Percentiles rank a stretch among this genome's conserved stretches.
Evolutionary conservation across 2,113 vertebrate species (phyloP).

Genomic region (Brachirus orientalis): DNA sequence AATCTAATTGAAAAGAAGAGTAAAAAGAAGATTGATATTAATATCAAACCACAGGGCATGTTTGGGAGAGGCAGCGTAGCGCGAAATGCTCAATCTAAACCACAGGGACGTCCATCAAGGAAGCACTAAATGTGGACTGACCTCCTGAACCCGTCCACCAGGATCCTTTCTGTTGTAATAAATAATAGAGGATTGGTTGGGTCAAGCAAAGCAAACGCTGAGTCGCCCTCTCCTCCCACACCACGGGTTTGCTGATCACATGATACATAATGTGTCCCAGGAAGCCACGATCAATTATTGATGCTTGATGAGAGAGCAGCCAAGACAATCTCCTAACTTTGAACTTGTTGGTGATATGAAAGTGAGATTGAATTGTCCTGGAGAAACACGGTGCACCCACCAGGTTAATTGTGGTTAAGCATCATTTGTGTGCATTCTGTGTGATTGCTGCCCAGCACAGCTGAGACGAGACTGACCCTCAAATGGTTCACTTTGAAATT

Average conservation of each 20-base stretch:
- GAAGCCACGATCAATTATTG: conserved; percentile 82
- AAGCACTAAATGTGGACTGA: conserved; percentile 82
- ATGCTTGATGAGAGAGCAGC: conserved; percentile 75
- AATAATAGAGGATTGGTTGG: conserved; percentile 81
- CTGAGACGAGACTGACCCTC: conserved; percentile 74
- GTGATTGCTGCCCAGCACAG: conserved; percentile 63
- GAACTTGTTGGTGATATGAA: conserved; percentile 64
- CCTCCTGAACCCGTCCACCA: conserved; percentile 77
- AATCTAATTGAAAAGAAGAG: conserved; percentile 54
- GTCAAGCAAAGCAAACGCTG: conserved; percentile 70
- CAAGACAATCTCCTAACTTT: conserved; percentile 76
- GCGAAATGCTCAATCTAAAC: conserved; percentile 86
- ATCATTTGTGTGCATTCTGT: conserved; percentile 64
- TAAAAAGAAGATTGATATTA: conserved; percentile 83
- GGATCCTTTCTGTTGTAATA: conserved; percentile 75
- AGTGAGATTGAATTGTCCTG: conserved; percentile 74
- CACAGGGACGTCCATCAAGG: conserved; percentile 47
- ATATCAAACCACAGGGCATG: conserved; percentile 81
- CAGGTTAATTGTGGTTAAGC: conserved; percentile 80
- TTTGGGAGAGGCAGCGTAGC: conserved; percentile 79
- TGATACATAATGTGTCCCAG: conserved; percentile 64
- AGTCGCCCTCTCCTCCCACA: conserved; percentile 56
- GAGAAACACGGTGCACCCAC: conserved; percentile 37
- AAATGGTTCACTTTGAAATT: conserved; percentile 62
- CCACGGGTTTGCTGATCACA: conserved; percentile 68